These are phyloP conservation scores for Muricea muricata DNA, from an alignment of 92 coral and sea anemone species.

Conservation along the genomic window DNA sequence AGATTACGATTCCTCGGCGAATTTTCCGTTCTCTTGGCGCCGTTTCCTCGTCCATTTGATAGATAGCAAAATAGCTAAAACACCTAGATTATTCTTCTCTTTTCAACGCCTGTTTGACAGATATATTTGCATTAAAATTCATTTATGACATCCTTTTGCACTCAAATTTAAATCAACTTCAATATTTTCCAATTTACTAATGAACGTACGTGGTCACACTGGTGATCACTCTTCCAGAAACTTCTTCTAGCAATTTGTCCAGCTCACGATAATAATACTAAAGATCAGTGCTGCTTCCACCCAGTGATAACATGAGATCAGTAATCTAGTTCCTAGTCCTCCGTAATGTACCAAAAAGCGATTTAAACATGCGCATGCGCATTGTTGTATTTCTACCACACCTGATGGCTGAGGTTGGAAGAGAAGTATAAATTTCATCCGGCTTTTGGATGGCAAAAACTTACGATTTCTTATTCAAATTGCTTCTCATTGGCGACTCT, in stretches of 20 bases:
- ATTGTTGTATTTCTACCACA: conserved; percentile 76
- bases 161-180: not conserved
- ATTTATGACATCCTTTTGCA: not conserved
- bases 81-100: not conserved
- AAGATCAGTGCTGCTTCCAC: too few species aligned
- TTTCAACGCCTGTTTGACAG: not conserved
- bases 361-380: conserved; percentile 66
- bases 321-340: not conserved
- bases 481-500: conserved; percentile 94
- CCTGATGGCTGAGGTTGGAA: conserved; percentile 66
- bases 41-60: conserved; percentile 15
- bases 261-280: too few species aligned
- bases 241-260: too few species aligned
- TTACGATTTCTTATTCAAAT: conserved; percentile 97
- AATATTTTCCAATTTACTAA: not conserved
- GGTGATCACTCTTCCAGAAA: too few species aligned
- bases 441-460: conserved; percentile 92
- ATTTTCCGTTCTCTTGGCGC: conserved; percentile 59
- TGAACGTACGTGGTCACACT: not conserved
- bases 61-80: not conserved
- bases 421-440: conserved; percentile 42
- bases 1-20: conserved; percentile 82
- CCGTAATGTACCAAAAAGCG: not conserved
- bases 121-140: not conserved
- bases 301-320: too few species aligned